phyloP scores from a whole-genome alignment of 2,113 vertebrate genomes.

The Oncorhynchus tshawytscha region DNA sequence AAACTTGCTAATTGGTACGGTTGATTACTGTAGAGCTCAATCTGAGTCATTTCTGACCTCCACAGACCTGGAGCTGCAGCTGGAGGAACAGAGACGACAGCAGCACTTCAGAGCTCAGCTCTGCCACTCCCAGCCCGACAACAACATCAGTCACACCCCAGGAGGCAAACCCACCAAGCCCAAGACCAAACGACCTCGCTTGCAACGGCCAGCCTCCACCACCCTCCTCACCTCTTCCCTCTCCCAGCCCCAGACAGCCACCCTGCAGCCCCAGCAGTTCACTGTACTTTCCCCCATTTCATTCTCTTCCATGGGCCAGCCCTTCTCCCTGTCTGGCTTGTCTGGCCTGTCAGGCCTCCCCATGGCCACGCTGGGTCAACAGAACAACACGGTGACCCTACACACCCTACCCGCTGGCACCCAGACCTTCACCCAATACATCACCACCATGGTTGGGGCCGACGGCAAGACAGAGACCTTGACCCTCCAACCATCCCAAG shows the following conservation, averaged over 20 bases:
- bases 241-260: conserved; percentile 64
- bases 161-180: conserved; percentile 77
- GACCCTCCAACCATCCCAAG: conserved; percentile 86
- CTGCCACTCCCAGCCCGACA: conserved; percentile 79
- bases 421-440: conserved; percentile 84
- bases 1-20: neutral
- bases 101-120: conserved; percentile 78
- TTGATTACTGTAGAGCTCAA: neutral
- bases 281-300: conserved; percentile 76
- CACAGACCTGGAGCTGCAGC: conserved; percentile 86
- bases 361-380: conserved; percentile 81
- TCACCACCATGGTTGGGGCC: conserved; percentile 72
- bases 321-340: conserved; percentile 82
- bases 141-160: conserved; percentile 76
- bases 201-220: conserved; percentile 89
- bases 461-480: conserved; percentile 82
- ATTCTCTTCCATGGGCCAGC: conserved; percentile 75
- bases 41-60: neutral
- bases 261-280: conserved; percentile 71
- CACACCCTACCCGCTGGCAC: conserved; percentile 79
- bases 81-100: conserved; percentile 92
- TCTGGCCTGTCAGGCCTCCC: conserved; percentile 45
- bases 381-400: conserved; percentile 67
- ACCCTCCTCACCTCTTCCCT: conserved; percentile 81
- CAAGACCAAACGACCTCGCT: conserved; percentile 85